Conservation (phyloP, 2,888 invertebrate species). For the Lagria hirta region DNA sequence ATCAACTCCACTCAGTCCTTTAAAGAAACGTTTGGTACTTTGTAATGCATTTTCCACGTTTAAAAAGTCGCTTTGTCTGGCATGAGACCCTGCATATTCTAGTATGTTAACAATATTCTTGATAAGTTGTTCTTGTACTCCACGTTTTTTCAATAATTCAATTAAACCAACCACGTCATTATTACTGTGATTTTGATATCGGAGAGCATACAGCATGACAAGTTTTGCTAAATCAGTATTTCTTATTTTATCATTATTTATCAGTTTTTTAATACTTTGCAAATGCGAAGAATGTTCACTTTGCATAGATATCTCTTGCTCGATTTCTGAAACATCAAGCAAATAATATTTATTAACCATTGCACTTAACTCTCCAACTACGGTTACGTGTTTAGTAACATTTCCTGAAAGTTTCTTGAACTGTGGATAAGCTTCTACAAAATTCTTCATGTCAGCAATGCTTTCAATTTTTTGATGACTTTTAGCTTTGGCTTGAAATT, state of each 20-base stretch:
- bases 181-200: slow-evolving; percentile 88
- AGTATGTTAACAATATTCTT: slow-evolving; percentile 66
- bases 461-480: slow-evolving; percentile 97
- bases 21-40: slow-evolving; percentile 87
- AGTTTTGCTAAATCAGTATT: slow-evolving; percentile 83
- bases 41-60: slow-evolving; percentile 80
- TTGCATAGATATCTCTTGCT: slow-evolving; percentile 92
- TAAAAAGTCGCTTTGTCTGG: slow-evolving; percentile 81
- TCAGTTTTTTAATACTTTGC: slow-evolving; percentile 74
- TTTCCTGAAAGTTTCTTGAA: slow-evolving; percentile 97
- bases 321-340: slow-evolving; percentile 88
- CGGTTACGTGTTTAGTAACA: slow-evolving; percentile 95
- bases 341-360: slow-evolving; percentile 76
- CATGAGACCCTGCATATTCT: slow-evolving; percentile 84
- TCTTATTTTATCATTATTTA: slow-evolving; percentile 69
- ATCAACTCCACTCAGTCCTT: slow-evolving; percentile 93
- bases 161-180: slow-evolving; percentile 79
- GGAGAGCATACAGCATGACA: slow-evolving; percentile 89
- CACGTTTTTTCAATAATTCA: slow-evolving; percentile 70
- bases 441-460: slow-evolving; percentile 98
- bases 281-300: slow-evolving; percentile 77
- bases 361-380: slow-evolving; percentile 92
- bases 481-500: slow-evolving; percentile 87
- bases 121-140: slow-evolving; percentile 65
- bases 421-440: slow-evolving; percentile 96